Evolutionary conservation across 2,797 vertebrate genomes (phyloP).

Genomic region (Balearica regulorum): DNA sequence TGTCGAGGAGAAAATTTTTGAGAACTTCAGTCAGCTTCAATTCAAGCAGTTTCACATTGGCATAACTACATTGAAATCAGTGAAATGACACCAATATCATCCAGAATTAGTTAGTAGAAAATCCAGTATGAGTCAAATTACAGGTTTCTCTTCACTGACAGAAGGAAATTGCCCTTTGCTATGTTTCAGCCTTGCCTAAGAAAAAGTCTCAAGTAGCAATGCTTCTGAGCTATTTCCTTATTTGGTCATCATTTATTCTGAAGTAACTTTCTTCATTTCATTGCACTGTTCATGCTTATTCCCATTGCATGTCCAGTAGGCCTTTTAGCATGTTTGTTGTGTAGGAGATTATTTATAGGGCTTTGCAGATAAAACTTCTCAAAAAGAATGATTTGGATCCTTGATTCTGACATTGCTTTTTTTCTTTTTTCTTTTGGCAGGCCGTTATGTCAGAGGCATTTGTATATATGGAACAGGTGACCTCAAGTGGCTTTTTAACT

Average conservation of each 20-base stretch:
- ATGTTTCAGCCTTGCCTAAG: not conserved
- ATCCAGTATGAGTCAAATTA: not conserved
- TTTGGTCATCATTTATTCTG: not conserved
- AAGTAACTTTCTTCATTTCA: not conserved
- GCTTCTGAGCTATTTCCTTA: not conserved
- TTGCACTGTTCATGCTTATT: not conserved
- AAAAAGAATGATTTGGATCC: not conserved
- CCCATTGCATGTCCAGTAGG: not conserved
- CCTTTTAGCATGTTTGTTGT: not conserved
- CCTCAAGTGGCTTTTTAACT: slow-evolving; percentile 73
- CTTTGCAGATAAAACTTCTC: not conserved
- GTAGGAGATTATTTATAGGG: not conserved
- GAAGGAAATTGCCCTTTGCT: not conserved
- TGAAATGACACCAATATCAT: not conserved
- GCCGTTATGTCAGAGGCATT: slow-evolving; percentile 73
- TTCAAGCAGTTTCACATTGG: not conserved
- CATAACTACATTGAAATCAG: not conserved
- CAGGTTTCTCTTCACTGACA: not conserved
- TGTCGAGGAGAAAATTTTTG: not conserved
- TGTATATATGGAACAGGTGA: slow-evolving; percentile 78
- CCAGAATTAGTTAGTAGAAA: not conserved
- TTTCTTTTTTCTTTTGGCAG: slow-evolving; percentile 36
- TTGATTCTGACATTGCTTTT: not conserved
- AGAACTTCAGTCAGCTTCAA: not conserved
- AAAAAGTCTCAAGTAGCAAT: not conserved